These are phyloP conservation scores for Arctocebus calabarensis DNA, from an alignment of 2,797 vertebrate species.

Conservation along the genomic window DNA sequence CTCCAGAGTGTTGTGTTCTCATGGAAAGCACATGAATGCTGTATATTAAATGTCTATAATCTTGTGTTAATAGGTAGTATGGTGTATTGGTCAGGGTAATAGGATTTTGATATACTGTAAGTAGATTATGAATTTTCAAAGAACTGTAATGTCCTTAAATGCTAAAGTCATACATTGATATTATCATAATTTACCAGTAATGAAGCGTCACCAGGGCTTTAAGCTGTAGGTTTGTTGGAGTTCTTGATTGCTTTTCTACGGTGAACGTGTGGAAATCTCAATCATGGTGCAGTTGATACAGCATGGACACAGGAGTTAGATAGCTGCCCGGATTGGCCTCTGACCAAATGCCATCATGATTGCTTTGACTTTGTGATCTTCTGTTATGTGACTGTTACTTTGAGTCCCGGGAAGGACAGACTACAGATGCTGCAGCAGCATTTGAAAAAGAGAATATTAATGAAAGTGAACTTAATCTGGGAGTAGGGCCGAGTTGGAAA, in stretches of 20 bases:
- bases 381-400: conserved; percentile 2
- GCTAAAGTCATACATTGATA: neutral
- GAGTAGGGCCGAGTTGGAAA: neutral
- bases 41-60: neutral
- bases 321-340: neutral
- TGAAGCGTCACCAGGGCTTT: neutral
- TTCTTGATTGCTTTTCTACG: conserved; percentile 7
- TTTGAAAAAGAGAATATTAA: neutral
- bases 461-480: neutral
- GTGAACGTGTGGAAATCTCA: neutral
- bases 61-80: neutral
- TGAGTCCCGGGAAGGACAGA: neutral
- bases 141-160: neutral
- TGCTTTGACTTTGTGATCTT: conserved; percentile 19
- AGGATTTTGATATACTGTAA: neutral
- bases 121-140: conserved; percentile 34
- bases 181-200: neutral
- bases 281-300: neutral
- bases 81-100: neutral
- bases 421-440: neutral
- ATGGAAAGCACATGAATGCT: neutral
- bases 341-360: neutral
- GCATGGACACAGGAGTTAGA: neutral
- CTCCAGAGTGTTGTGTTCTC: neutral
- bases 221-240: neutral